Conservation (phyloP, 2,797 vertebrate species). For the Knipowitschia caucasica region DNA sequence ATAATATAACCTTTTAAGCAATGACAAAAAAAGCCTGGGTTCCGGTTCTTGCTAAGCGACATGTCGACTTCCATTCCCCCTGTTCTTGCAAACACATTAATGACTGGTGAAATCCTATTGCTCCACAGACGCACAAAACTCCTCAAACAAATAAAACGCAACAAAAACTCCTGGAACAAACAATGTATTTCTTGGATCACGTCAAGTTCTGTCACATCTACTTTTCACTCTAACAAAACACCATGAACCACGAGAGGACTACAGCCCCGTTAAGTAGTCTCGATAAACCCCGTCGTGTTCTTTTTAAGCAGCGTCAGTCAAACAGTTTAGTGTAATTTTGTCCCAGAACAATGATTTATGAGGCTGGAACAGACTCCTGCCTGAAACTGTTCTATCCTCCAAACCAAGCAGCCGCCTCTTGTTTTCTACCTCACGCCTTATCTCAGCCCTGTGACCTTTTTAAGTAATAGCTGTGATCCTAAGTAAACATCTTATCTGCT, state of each 20-base stretch:
- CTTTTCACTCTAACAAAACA: slow-evolving; percentile 21
- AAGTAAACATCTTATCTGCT: slow-evolving; percentile 37
- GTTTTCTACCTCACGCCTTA: slow-evolving; percentile 39
- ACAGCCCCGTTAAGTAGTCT: slow-evolving; percentile 37
- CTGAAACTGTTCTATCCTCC: slow-evolving; percentile 54
- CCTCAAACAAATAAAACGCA: background rate
- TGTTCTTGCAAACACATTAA: no score
- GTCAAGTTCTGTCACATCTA: slow-evolving; percentile 22
- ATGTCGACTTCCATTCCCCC: no score
- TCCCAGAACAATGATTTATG: slow-evolving; percentile 65
- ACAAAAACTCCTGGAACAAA: background rate
- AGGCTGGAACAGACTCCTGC: slow-evolving; percentile 25
- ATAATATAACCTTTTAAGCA: no score
- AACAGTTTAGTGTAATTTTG: slow-evolving; percentile 47
- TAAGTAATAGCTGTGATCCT: slow-evolving; percentile 28
- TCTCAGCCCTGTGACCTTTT: slow-evolving; percentile 36
- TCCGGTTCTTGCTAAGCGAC: no score
- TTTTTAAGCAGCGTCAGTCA: slow-evolving; percentile 37
- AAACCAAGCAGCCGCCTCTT: slow-evolving; percentile 46
- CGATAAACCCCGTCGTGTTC: slow-evolving; percentile 37
- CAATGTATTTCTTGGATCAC: background rate
- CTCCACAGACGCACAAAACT: background rate
- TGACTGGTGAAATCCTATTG: no score
- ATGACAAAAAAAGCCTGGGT: no score
- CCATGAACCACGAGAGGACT: slow-evolving; percentile 40